Percentiles rank a stretch among this genome's conserved stretches.
Evolutionary conservation across 35 echinoderm and acorn worm genomes (phyloP).

Genomic region (Nesometra sesokonis): DNA sequence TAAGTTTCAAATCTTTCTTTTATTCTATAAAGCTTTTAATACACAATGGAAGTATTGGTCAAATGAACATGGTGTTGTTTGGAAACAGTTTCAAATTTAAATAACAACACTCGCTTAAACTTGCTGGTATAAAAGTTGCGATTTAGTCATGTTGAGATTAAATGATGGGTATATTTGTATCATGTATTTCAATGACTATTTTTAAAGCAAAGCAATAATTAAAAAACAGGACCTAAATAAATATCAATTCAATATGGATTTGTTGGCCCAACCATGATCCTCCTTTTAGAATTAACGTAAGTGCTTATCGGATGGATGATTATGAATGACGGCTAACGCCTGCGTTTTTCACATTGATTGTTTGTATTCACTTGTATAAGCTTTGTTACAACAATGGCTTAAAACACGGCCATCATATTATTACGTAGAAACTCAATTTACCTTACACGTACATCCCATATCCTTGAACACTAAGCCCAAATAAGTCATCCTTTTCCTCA

Average conservation of each 20-base stretch:
- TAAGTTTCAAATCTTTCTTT: too few relatives aligned
- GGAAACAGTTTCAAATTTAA: neutral
- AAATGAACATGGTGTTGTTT: neutral
- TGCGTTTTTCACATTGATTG: neutral
- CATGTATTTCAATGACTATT: neutral
- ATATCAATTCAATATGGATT: neutral
- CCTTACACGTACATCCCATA: neutral
- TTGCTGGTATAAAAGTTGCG: neutral
- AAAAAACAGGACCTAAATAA: neutral
- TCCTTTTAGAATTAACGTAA: neutral
- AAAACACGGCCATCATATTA: constrained; percentile 1
- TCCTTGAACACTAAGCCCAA: neutral
- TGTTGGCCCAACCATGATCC: neutral
- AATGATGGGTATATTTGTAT: neutral
- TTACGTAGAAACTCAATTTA: neutral
- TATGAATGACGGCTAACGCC: neutral
- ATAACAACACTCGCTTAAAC: neutral
- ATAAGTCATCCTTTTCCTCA: neutral
- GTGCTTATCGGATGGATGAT: neutral
- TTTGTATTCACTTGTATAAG: neutral
- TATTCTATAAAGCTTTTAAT: too few relatives aligned
- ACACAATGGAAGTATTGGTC: neutral
- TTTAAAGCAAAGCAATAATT: neutral
- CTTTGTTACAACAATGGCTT: neutral
- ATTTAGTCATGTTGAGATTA: neutral